Evolutionary conservation across 2,113 vertebrate genomes (phyloP).

Genomic region (Tachysurus vachellii): DNA sequence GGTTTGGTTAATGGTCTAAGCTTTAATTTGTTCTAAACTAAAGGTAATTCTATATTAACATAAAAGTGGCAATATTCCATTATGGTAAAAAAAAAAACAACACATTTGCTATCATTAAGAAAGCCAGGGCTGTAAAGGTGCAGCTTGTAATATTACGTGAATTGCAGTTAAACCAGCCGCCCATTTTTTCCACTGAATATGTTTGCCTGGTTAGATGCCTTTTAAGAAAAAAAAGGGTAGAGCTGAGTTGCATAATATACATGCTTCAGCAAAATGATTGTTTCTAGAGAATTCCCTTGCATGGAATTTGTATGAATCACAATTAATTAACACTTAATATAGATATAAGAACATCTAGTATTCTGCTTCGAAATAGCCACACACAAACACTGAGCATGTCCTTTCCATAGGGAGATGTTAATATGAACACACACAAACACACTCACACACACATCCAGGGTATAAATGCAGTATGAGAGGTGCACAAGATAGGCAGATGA

Average conservation of each 20-base stretch:
- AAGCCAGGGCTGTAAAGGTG: background rate
- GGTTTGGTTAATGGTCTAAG: background rate
- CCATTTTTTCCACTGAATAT: background rate
- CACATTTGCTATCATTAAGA: conserved; percentile 9
- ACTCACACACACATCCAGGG: background rate
- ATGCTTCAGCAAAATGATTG: background rate
- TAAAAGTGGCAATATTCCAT: background rate
- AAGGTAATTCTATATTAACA: background rate
- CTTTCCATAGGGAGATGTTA: conserved; percentile 10
- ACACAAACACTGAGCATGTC: conserved; percentile 24
- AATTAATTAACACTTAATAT: background rate
- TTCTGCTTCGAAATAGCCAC: conserved; percentile 5
- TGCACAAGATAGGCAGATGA: conserved; percentile 28
- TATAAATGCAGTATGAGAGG: conserved; percentile 35
- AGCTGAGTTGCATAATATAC: background rate
- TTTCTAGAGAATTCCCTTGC: background rate
- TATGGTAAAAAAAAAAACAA: background rate
- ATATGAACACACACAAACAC: conserved; percentile 17
- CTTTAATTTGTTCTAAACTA: background rate
- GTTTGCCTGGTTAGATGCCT: background rate
- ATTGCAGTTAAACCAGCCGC: background rate
- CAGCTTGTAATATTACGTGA: background rate
- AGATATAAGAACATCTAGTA: background rate
- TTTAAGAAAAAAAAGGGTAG: background rate
- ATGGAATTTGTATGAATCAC: background rate